These are phyloP conservation scores for Scaptomyza parva DNA, from an alignment of 2,888 invertebrate genomes.

Conservation along the genomic window DNA sequence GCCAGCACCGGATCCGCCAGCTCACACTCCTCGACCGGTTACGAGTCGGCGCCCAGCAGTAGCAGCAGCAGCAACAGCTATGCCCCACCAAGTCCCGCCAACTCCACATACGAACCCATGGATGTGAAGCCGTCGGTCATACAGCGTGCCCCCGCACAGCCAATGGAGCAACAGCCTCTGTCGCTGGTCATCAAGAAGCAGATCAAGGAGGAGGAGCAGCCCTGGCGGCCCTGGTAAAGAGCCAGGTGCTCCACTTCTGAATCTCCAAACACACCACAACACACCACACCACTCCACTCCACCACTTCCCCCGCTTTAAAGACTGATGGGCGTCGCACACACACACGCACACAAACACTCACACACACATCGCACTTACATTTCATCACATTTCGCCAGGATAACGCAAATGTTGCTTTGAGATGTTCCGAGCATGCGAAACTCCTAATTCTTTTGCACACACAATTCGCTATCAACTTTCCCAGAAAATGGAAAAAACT, in stretches of 20 bases:
- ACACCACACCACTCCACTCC: conserved; percentile 9
- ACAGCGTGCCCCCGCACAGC: conserved; percentile 85
- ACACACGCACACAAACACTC: conserved; percentile 49
- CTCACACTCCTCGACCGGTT: conserved; percentile 86
- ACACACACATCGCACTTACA: conserved; percentile 35
- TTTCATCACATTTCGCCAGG: conserved; percentile 77
- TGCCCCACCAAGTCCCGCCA: conserved; percentile 87
- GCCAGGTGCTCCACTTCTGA: conserved; percentile 30
- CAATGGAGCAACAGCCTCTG: conserved; percentile 86
- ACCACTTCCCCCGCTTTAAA: conserved; percentile 60
- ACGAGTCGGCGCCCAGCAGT: conserved; percentile 85
- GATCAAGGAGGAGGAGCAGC: conserved; percentile 89
- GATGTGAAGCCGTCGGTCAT: conserved; percentile 85
- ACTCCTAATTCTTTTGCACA: conserved; percentile 40
- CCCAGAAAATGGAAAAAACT: conserved; percentile 14
- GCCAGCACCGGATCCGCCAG: conserved; percentile 90
- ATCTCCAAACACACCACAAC: conserved; percentile 21
- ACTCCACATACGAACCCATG: conserved; percentile 85
- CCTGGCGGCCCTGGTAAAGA: conserved; percentile 92
- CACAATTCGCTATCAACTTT: conserved; percentile 33
- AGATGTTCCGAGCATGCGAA: conserved; percentile 71
- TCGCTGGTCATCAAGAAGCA: conserved; percentile 90
- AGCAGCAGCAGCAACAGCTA: conserved; percentile 83
- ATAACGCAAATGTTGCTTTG: conserved; percentile 73
- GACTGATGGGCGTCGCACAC: conserved; percentile 73